These are phyloP conservation scores for Sibirionetta formosa DNA, from an alignment of 2,797 vertebrate species.

Conservation along the genomic window DNA sequence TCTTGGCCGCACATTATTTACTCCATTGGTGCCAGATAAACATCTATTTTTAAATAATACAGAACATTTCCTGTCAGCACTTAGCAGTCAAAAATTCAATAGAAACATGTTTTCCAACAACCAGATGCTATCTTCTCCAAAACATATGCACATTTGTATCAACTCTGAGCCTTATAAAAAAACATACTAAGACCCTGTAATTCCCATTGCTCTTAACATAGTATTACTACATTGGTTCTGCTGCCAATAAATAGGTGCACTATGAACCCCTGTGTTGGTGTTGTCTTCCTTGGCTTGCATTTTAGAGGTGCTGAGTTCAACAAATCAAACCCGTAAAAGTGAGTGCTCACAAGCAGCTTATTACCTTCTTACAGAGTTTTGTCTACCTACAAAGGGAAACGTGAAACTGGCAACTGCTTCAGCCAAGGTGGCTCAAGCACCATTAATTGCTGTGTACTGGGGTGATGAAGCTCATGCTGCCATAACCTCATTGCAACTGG, in stretches of 20 bases:
- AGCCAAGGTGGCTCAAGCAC: neutral
- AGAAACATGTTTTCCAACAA: neutral
- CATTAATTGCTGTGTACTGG: neutral
- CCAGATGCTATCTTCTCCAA: neutral
- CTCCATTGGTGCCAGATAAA: neutral
- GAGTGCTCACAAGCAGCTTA: neutral
- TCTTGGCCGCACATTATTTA: neutral
- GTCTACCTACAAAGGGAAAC: neutral
- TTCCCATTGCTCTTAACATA: neutral
- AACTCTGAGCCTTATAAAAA: neutral
- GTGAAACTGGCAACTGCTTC: neutral
- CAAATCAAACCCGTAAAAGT: neutral
- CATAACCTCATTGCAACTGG: neutral
- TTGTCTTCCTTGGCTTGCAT: neutral
- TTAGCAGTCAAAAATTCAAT: neutral
- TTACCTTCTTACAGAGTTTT: neutral
- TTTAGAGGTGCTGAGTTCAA: neutral
- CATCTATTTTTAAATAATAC: neutral
- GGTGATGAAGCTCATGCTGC: neutral
- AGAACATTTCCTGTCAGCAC: neutral
- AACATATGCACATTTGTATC: neutral
- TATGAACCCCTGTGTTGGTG: neutral
- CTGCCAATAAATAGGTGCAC: neutral
- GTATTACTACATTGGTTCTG: neutral
- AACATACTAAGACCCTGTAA: neutral